phyloP scores from a whole-genome alignment of 2,797 vertebrate genomes.

The Halcyon chelicuti region DNA sequence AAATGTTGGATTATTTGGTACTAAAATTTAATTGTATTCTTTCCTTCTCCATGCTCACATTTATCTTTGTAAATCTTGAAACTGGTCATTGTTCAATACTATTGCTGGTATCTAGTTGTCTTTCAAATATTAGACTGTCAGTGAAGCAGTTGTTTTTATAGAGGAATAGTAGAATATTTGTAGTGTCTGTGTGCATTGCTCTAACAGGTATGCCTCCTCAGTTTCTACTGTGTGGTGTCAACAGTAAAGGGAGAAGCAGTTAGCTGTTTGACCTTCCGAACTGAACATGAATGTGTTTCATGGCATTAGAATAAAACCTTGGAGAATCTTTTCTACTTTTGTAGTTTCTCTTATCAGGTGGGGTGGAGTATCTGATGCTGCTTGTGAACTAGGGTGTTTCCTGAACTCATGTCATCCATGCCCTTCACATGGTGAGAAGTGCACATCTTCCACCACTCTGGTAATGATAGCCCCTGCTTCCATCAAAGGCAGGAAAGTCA shows the following conservation, averaged over 20 bases:
- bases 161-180: not conserved
- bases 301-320: not conserved
- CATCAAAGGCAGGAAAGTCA: not conserved
- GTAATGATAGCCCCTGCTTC: not conserved
- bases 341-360: not conserved
- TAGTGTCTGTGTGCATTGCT: not conserved
- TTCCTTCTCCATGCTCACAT: not conserved
- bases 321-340: not conserved
- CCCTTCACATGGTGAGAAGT: not conserved
- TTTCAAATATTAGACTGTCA: not conserved
- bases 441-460: not conserved
- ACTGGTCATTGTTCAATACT: not conserved
- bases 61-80: not conserved
- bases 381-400: not conserved
- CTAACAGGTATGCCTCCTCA: not conserved
- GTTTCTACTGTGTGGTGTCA: not conserved
- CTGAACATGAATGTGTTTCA: not conserved
- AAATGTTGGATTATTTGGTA: not conserved
- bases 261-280: not conserved
- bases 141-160: not conserved
- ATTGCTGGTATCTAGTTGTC: not conserved
- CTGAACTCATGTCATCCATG: not conserved
- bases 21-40: not conserved
- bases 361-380: not conserved
- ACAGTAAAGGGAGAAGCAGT: not conserved